Base-by-base conservation (phyloP, 2,888 invertebrate species). In the Cataglyphis albicans region DNA sequence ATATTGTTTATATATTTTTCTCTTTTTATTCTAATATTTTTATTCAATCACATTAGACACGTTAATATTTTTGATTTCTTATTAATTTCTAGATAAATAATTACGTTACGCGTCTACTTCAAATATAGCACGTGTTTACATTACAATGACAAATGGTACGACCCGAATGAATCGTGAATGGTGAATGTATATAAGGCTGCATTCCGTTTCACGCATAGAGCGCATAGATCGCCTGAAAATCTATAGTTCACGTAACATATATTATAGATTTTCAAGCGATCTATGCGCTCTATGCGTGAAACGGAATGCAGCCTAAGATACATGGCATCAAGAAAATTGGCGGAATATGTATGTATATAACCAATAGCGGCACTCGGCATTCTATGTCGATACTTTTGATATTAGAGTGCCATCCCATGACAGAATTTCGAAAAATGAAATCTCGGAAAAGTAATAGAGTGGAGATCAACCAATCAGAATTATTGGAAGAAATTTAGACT, bases 121-220 rank as follows among this genome's bases (percentile, higher is more conserved):
- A 80, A 86, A 83, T 75, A 84, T 86, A 83, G 82, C 87, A 89
- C 86, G 89, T 89, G 87, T 86, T 89, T 84, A 83, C 84, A 86
- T 59, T 67, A 63, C 73, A 74, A 15, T 72, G 76, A 88, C 63
- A 80, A 88, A 86, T 88, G 89, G 89, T 44, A 81, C 35, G 59
- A 81, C 32, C 73, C 81, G 29, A 48, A 18, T 48, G 48, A 48
- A 52, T 52, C n/a, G n/a, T 52, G 52, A 52, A 52, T n/a, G 52
- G 29, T 29, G 29, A 29, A 29, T 52, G 6, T 52, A 35, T 35
- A 35, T 35, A 35, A n/a, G n/a, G n/a, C n/a, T n/a, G n/a, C n/a
- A n/a, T n/a, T n/a, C n/a, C n/a, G n/a, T n/a, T n/a, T n/a, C n/a
- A n/a, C n/a, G n/a, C n/a, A n/a, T n/a, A n/a, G n/a, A n/a, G n/a